Conservation (phyloP, 2,113 vertebrate genomes). For the Crotalus viridis region DNA sequence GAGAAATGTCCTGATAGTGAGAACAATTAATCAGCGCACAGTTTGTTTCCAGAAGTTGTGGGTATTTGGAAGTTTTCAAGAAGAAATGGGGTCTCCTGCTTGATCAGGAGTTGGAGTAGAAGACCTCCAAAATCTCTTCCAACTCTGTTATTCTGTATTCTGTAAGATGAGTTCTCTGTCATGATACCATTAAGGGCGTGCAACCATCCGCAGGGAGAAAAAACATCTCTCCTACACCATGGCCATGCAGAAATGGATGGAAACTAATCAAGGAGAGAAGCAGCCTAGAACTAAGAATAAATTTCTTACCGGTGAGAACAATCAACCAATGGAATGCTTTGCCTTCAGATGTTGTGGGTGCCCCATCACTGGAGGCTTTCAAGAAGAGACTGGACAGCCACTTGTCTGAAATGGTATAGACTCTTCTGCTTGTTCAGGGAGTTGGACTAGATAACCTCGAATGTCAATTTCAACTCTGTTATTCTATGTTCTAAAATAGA, state of each 20-base stretch:
- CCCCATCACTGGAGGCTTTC: not conserved
- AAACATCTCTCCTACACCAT: not conserved
- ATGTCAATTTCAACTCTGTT: not conserved
- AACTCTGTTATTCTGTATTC: not conserved
- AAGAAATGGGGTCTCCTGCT: not conserved
- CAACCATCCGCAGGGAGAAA: not conserved
- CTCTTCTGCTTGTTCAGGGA: not conserved
- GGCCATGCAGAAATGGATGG: not conserved
- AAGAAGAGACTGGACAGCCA: not conserved
- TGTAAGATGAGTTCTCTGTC: not conserved
- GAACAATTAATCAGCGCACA: not conserved
- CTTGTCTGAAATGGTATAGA: not conserved
- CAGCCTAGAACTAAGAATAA: not conserved
- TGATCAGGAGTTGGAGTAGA: not conserved
- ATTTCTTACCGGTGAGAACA: not conserved
- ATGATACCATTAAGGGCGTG: not conserved
- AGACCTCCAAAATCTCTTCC: not conserved
- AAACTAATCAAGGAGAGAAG: not conserved
- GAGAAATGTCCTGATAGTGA: not conserved
- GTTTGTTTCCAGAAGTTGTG: not conserved
- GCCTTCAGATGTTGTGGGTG: not conserved
- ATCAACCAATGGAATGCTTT: not conserved
- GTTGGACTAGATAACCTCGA: not conserved
- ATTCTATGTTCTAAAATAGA: not conserved
- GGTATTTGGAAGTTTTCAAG: not conserved